Conservation (phyloP, 2,113 vertebrate genomes). For the Solea senegalensis region DNA sequence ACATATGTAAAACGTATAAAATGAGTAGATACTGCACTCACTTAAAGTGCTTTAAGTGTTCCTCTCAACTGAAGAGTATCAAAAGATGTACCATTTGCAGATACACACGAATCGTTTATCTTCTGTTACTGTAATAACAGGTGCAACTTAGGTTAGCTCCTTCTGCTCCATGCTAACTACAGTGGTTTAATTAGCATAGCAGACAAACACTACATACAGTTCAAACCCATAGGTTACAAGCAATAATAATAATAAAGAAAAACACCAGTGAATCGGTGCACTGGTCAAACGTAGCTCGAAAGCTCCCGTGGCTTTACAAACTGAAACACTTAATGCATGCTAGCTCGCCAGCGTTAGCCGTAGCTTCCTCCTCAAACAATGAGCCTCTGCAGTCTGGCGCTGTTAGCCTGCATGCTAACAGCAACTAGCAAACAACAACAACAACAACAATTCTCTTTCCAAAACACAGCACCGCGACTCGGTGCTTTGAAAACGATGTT, state of each 20-base stretch:
- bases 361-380: conserved; percentile 55
- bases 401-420: conserved; percentile 59
- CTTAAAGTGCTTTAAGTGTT: too few relatives aligned
- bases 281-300: too few relatives aligned
- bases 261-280: too few relatives aligned
- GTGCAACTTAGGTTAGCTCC: conserved; percentile 29
- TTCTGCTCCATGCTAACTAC: background rate
- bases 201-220: background rate
- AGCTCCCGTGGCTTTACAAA: background rate
- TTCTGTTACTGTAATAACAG: conserved; percentile 35
- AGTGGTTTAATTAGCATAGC: background rate
- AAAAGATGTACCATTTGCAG: conserved; percentile 6
- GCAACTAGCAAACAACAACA: conserved; percentile 61
- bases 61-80: too few relatives aligned
- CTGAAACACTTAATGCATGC: background rate
- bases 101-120: conserved; percentile 21
- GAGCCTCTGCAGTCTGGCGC: conserved; percentile 33
- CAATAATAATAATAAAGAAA: background rate
- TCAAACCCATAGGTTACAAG: background rate
- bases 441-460: conserved; percentile 25
- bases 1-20: too few relatives aligned
- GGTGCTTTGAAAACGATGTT: background rate
- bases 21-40: too few relatives aligned
- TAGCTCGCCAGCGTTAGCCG: conserved; percentile 35
- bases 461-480: background rate